Percentiles rank a stretch among this genome's conserved stretches.
These are phyloP conservation scores for Malachius bipustulatus DNA, from an alignment of 2,888 invertebrate species.

Conservation along the genomic window DNA sequence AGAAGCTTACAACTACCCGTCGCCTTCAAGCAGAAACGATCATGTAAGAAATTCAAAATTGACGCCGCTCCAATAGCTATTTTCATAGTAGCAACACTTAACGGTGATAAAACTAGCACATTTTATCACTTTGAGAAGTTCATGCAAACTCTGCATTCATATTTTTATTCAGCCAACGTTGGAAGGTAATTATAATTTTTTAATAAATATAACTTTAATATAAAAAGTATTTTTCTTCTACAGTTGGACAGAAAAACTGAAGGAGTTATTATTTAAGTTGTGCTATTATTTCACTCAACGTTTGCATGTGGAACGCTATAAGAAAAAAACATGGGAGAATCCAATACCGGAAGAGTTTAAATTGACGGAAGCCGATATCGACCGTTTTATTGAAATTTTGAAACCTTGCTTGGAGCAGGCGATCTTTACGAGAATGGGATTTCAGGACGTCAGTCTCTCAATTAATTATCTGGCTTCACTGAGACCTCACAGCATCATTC, in stretches of 20 bases:
- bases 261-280: slow-evolving; percentile 57
- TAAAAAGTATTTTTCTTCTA: slow-evolving; percentile 3
- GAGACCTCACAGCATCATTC: slow-evolving; percentile 71
- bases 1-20: slow-evolving; percentile 70
- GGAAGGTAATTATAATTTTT: slow-evolving; percentile 40
- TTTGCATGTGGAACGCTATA: slow-evolving; percentile 55
- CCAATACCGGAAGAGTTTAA: slow-evolving; percentile 54
- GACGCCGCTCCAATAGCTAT: slow-evolving; percentile 41
- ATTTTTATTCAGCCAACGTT: slow-evolving; percentile 78
- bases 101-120: slow-evolving; percentile 50
- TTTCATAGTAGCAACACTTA: slow-evolving; percentile 53
- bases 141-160: slow-evolving; percentile 72
- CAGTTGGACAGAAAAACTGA: slow-evolving; percentile 59
- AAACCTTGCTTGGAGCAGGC: slow-evolving; percentile 64
- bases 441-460: slow-evolving; percentile 49
- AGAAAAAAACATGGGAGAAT: slow-evolving; percentile 53
- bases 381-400: slow-evolving; percentile 64
- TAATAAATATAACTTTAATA: neutral
- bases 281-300: slow-evolving; percentile 49
- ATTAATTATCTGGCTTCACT: slow-evolving; percentile 66
- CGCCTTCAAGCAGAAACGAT: slow-evolving; percentile 54
- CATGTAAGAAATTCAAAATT: slow-evolving; percentile 41
- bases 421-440: slow-evolving; percentile 63
- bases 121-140: slow-evolving; percentile 67
- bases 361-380: slow-evolving; percentile 69